Base-by-base conservation (phyloP, 2,888 invertebrate genomes). In the Ornithoptera alexandrae region DNA sequence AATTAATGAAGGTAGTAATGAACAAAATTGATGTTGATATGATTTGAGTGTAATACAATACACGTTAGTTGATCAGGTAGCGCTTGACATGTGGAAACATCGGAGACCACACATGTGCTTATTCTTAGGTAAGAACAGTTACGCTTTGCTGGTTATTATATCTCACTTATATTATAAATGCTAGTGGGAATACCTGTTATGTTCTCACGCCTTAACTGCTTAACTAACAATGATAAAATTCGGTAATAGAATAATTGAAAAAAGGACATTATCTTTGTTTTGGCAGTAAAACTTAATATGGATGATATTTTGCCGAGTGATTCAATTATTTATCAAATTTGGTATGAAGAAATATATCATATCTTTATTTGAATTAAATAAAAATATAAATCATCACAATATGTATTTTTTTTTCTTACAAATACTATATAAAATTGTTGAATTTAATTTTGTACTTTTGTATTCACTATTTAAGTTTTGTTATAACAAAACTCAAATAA, bases 91-190 rank as follows among this genome's bases (percentile, higher is more conserved):
- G 79, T 78, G 78, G 78, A 79, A 77, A 76, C 80, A 81, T 79
- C 74, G 78, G 75, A 79, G 86, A 86, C 86, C 87, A 86, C 86
- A 86, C 86, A 78, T 78, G 83, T 70, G 75, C 72, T 67, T 73
- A 70, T 75, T 59, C 62, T 59, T 12, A 20, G 20, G 36, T 67
- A 60, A 7, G 60, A 58, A 68, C n/a, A 46, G 22, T 22, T 22
- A 46, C 4, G 20, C 42, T 53, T n/a, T n/a, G 53, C 18, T 7
- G n/a, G n/a, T 7, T 53, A 53, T 53, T n/a, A 53, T 1, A n/a
- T 18, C 53, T 18, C 53, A 53, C 53, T 50, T n/a, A 53, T 53
- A n/a, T 53, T 53, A n/a, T 53, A 53, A n/a, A 53, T 53, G n/a
- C 8, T 1, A 53, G 53, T n/a, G n/a, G n/a, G 53, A n/a, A 6